Evolutionary conservation across 2,888 invertebrate genomes (phyloP).

Genomic region (Tetranychus piercei): DNA sequence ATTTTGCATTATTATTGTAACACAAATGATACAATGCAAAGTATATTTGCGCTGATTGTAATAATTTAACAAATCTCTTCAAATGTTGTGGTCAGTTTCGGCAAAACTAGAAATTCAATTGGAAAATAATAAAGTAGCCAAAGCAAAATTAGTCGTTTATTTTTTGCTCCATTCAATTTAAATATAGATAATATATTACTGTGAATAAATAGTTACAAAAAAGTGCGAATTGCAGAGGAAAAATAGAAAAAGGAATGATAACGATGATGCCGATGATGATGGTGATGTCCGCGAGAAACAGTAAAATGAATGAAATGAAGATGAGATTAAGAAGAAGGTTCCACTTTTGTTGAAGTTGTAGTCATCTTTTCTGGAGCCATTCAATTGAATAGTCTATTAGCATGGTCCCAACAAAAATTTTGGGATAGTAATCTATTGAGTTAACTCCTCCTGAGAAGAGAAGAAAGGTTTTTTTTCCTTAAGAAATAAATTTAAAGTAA

Average conservation of each 20-base stretch:
- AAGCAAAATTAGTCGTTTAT: conserved; percentile 2
- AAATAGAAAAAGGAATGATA: neutral
- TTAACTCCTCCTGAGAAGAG: neutral
- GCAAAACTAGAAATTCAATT: no score
- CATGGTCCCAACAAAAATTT: no score
- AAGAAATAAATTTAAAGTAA: neutral
- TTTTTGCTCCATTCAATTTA: neutral
- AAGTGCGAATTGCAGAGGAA: neutral
- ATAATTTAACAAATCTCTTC: no score
- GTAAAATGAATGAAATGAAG: neutral
- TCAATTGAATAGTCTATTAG: neutral
- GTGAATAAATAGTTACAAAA: neutral
- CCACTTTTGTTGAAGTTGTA: neutral
- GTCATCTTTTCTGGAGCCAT: neutral
- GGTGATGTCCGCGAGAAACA: neutral
- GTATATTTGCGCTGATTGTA: no score
- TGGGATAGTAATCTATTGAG: neutral
- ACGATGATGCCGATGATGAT: conserved; percentile 7
- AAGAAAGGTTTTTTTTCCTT: neutral
- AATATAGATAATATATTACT: neutral
- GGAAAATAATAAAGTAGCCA: neutral
- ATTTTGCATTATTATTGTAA: no score
- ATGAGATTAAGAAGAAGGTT: neutral
- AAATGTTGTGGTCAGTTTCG: no score
- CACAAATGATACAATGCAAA: no score